These are phyloP conservation scores for Paramisgurnus dabryanus DNA, from an alignment of 2,113 vertebrate genomes.

Conservation along the genomic window DNA sequence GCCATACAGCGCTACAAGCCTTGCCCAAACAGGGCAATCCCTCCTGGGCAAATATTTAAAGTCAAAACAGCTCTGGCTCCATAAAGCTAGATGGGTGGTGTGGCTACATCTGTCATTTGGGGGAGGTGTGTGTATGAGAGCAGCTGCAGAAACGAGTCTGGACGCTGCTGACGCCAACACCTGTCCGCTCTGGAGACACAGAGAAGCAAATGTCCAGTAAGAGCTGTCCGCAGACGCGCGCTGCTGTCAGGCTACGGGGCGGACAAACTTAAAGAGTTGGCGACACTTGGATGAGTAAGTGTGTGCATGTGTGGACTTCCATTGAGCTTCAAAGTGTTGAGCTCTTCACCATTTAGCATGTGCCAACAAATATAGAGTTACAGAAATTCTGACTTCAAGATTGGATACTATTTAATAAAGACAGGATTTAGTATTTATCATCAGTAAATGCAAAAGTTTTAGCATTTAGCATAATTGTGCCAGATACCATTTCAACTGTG, in stretches of 20 bases:
- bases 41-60: slow-evolving; percentile 83
- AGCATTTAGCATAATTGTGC: too few relatives aligned
- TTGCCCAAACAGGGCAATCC: slow-evolving; percentile 61
- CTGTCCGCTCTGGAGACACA: slow-evolving; percentile 76
- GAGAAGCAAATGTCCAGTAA: slow-evolving; percentile 74
- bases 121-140: slow-evolving; percentile 48
- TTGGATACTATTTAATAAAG: neutral
- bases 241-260: slow-evolving; percentile 49
- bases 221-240: slow-evolving; percentile 48
- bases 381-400: neutral
- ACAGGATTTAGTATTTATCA: too few relatives aligned
- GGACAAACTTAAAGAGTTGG: slow-evolving; percentile 46
- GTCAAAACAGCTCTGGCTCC: slow-evolving; percentile 76
- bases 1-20: slow-evolving; percentile 37
- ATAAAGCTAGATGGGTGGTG: slow-evolving; percentile 74
- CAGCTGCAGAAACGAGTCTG: slow-evolving; percentile 76
- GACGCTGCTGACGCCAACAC: slow-evolving; percentile 78
- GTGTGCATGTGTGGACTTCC: neutral
- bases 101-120: slow-evolving; percentile 76
- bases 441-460: too few relatives aligned
- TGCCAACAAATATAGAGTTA: slow-evolving; percentile 33
- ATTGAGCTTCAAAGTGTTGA: slow-evolving; percentile 18
- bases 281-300: slow-evolving; percentile 37
- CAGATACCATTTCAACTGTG: too few relatives aligned
- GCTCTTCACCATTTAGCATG: slow-evolving; percentile 30